Evolutionary conservation across 2,888 invertebrate species (phyloP), one percentile per base, ranked within the genome.

Genomic region (Eremobia ochroleuca): DNA sequence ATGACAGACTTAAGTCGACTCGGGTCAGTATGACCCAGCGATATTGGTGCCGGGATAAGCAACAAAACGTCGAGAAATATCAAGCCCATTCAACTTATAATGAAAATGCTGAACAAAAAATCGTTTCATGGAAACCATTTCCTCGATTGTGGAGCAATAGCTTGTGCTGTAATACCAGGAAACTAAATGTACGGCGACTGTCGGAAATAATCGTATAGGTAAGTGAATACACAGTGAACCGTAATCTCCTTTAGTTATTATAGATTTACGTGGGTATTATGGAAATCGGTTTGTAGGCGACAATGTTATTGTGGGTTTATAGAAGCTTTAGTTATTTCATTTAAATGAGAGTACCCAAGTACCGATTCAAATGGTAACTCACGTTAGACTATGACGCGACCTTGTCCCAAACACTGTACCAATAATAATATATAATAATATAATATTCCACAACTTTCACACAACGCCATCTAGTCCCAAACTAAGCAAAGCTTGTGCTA

Each of bases 121-220:
- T 68, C 52, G 65, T 73, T 88, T 81, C 75, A 69, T 73, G 75
- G 85, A 88, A 86, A 73, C 73, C 34, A 79, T 79, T 83, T 66
- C 61, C 43, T 77, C 49, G 64, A 81, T 77, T 81, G 75, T 76
- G 43, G 58, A 74, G 61, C 70, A 64, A 76, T 82, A 66, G 61
- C 58, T 79, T 73, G 66, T 66, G 46, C 52, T n/a, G 46, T 73
- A 31, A 77, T 88, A 79, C 86, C 76, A 77, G 81, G 78, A 88
- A 88, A 69, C 28, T 66, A 62, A 76, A 67, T 70, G 55, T 40
- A 62, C 58, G 40, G 64, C 69, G 1, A 58, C 65, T 64, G 66
- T 66, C 28, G 43, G 72, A 77, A 71, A 80, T 86, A 79, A 81
- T 77, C 66, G 64, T 73, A 71, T 75, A 81, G 76, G 71, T 76